Conservation (phyloP, 2,113 vertebrate species). For the Gallinago jamesoni region DNA sequence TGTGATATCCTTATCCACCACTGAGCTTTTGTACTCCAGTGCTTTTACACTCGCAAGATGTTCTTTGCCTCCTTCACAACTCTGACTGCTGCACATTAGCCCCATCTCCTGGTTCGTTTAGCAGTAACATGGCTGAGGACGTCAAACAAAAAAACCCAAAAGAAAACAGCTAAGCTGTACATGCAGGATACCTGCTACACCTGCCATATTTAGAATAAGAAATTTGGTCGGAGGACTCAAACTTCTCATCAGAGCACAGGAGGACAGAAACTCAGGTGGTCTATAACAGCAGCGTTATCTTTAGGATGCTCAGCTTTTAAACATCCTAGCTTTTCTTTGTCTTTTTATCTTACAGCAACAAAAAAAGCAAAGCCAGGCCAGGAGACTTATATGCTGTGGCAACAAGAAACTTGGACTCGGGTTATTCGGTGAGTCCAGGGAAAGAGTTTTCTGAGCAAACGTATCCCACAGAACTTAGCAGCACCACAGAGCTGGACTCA, state of each 20-base stretch:
- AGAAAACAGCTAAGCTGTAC: background rate
- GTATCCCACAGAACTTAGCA: background rate
- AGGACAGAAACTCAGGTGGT: background rate
- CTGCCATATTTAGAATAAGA: background rate
- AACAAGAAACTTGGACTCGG: background rate
- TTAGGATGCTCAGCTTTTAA: background rate
- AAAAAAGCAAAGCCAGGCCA: background rate
- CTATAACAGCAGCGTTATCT: background rate
- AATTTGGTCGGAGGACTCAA: background rate
- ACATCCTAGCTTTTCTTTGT: background rate
- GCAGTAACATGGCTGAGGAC: background rate
- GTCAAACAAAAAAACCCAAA: background rate
- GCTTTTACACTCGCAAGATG: background rate
- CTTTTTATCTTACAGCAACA: background rate
- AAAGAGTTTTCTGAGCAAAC: background rate
- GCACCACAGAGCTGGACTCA: background rate
- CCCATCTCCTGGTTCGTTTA: constrained; percentile 55
- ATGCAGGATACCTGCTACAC: background rate
- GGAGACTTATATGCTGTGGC: background rate
- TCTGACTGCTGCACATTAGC: constrained; percentile 9
- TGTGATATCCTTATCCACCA: background rate
- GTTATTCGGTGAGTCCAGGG: background rate
- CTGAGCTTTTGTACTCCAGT: background rate
- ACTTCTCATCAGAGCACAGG: background rate
- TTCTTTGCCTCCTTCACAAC: background rate